Base-by-base conservation (phyloP, 1,140 invertebrate species). In the Muscidifurax raptorellus region DNA sequence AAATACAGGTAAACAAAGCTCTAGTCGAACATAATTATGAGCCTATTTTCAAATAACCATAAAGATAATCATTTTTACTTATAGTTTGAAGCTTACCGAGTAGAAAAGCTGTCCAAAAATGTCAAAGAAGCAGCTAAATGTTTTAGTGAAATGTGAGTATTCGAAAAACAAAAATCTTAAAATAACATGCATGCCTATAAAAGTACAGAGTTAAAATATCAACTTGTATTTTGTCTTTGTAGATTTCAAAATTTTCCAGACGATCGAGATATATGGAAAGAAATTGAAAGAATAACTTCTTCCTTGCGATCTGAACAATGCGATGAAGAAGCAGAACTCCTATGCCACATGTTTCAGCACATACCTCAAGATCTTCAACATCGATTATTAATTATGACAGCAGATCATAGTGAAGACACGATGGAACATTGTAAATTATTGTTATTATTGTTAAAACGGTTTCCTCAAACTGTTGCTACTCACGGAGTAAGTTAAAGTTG, bases 371-470 rank as follows among this genome's bases (percentile, higher is more conserved):
- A 96, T 87, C 94, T 97, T 27, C 96, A 97, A 90, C 95, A 96
- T 85, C 95, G 95, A 82, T 93, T 97, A 79, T 93, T 98, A 18
- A 93, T 97, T 83, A 95, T 96, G 85, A 97, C 97, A 84, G 96
- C 97, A 30, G 97, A 98, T 92, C 95, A 97, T 83, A 97, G 96
- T 89, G 96, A 97, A 90, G 96, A 98, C 90, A 97, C 96, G 32
- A 96, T 97, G 94, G 97, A 98, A 89, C 96, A 97, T 91, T 97
- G 97, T 90, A 94, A 96, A 87, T 92, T 98, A 72, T 92, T 97
- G 69, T 93, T 98, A 40, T 90, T 98, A 66, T 93, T 98, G 77
- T 93, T 98, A 72, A 95, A 95, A 87, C 95, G 95, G 89, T 98
- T 98, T 94, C 97, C 97, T 59, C 96, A 96, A 89, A 95, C 96